Conservation (phyloP, 2,113 vertebrate genomes). For the Oreochromis niloticus region DNA sequence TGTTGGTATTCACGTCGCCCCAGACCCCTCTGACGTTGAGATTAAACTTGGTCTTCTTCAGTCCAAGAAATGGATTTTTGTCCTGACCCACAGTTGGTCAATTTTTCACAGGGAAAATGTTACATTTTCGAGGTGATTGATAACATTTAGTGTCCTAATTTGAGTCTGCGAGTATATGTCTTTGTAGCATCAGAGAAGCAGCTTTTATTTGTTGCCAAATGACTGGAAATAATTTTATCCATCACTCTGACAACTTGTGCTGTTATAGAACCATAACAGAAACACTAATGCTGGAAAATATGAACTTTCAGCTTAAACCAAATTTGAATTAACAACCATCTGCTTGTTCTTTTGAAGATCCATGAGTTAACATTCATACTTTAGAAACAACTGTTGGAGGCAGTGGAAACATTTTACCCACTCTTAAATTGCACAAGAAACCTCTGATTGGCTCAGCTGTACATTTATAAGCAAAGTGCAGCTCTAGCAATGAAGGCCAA, state of each 20-base stretch:
- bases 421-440: slow-evolving; percentile 5
- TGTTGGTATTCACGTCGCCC: slow-evolving; percentile 19
- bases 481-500: slow-evolving; percentile 27
- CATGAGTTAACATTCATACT: background rate
- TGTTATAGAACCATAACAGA: slow-evolving; percentile 29
- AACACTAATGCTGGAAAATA: slow-evolving; percentile 32
- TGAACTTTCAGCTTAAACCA: slow-evolving; percentile 8
- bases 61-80: background rate
- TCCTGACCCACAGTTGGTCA: background rate
- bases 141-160: background rate
- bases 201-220: slow-evolving; percentile 5
- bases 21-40: slow-evolving; percentile 7
- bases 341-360: background rate
- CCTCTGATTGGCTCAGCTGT: background rate
- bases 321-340: slow-evolving; percentile 34
- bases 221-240: slow-evolving; percentile 1
- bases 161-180: background rate
- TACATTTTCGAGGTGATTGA: background rate
- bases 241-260: background rate
- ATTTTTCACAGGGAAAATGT: background rate
- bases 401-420: slow-evolving; percentile 5
- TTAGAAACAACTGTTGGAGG: slow-evolving; percentile 4
- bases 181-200: background rate
- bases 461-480: slow-evolving; percentile 32
- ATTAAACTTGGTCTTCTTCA: background rate